A percentile compares a stretch with the other conserved stretches of the same genome.
Evolutionary conservation across 2,888 invertebrate species (phyloP).

Genomic region (Conops quadrifasciatus): DNA sequence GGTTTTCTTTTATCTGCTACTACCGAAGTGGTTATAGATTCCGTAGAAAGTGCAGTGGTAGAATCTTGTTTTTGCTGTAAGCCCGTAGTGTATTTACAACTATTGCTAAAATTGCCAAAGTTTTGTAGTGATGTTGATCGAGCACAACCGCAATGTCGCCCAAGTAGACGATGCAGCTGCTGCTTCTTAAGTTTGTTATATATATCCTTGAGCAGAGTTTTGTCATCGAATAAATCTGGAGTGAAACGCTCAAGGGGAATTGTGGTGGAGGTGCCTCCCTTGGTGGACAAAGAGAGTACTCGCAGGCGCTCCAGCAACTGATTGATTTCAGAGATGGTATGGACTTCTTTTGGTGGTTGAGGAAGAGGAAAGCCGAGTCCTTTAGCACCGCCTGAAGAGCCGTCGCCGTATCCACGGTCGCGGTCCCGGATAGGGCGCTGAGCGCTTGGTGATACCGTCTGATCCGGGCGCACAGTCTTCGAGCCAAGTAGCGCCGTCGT

Average conservation of each 20-base stretch:
- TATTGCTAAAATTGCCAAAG: conserved; percentile 45
- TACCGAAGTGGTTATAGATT: background rate
- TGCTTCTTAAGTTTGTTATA: conserved; percentile 61
- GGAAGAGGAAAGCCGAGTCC: conserved; percentile 47
- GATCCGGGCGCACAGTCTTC: conserved; percentile 59
- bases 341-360: conserved; percentile 35
- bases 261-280: conserved; percentile 40
- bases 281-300: conserved; percentile 45
- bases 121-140: conserved; percentile 52
- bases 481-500: conserved; percentile 55
- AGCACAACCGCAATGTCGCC: conserved; percentile 52
- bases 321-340: conserved; percentile 46
- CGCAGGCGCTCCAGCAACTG: conserved; percentile 52
- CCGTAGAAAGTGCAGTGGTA: background rate
- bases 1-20: background rate
- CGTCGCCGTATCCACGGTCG: conserved; percentile 18
- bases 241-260: conserved; percentile 72
- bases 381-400: conserved; percentile 24
- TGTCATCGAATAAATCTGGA: conserved; percentile 76
- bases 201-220: conserved; percentile 72
- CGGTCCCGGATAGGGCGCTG: conserved; percentile 49
- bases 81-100: background rate
- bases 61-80: background rate
- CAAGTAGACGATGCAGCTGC: conserved; percentile 58
- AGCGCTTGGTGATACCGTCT: conserved; percentile 58